Evolutionary conservation across 2,113 vertebrate genomes (phyloP).

Genomic region (Rhinichthys klamathensis): DNA sequence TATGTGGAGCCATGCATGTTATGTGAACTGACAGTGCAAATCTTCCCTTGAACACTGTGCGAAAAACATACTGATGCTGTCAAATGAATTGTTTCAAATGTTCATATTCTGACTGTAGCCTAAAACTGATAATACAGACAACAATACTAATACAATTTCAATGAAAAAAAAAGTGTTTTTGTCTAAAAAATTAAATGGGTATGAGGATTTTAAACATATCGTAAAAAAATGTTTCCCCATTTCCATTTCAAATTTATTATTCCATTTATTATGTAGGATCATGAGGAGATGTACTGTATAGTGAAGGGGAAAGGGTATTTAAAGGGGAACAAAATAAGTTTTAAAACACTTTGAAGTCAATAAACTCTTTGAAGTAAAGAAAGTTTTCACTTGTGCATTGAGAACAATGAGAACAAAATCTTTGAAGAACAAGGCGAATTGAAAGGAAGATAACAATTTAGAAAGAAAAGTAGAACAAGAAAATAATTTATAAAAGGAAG

Average conservation of each 20-base stretch:
- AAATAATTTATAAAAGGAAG: constrained; percentile 6
- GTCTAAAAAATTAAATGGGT: background rate
- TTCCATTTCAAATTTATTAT: background rate
- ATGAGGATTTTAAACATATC: background rate
- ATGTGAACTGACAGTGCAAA: constrained; percentile 17
- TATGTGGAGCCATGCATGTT: background rate
- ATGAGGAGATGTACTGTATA: background rate
- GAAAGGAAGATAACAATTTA: background rate
- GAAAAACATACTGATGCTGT: constrained; percentile 39
- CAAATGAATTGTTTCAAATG: background rate
- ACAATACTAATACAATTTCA: background rate
- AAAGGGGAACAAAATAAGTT: background rate
- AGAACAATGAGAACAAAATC: constrained; percentile 21
- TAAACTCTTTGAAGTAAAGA: no score
- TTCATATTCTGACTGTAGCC: background rate
- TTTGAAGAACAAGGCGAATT: background rate
- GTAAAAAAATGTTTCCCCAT: no score
- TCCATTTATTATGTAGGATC: background rate
- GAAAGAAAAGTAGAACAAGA: constrained; percentile 18
- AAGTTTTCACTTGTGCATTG: background rate
- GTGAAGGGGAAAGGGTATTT: background rate
- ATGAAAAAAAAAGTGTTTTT: background rate
- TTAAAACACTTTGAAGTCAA: background rate
- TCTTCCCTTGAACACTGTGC: background rate
- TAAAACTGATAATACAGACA: background rate